Base-by-base conservation (phyloP, 2,888 invertebrate species). In the Acronicta psi region DNA sequence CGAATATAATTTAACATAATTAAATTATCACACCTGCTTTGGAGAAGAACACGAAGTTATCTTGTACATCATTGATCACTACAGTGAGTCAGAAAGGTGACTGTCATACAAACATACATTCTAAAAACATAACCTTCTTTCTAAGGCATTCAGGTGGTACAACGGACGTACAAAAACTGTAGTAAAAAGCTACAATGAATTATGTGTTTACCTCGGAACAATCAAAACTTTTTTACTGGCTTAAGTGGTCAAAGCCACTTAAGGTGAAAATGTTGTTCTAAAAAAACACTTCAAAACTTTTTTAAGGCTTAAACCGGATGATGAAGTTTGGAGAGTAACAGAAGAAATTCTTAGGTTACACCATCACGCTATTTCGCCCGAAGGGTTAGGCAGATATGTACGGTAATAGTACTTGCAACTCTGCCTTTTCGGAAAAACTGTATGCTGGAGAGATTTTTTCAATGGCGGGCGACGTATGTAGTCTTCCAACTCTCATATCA, bases 231-330 rank as follows among this genome's bases (percentile, higher is more conserved):
- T 34, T 34, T 34, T 34, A 13, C n/a, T 34, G 34, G n/a, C 9
- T 29, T 50, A 42, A 62, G 62, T 62, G 31, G 25, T 31, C 25
- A 46, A 63, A 46, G 42, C 41, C 50, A n/a, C 34, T 34, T 29
- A 17, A 10, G 0, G n/a, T 38, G 14, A 1, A n/a, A 43, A 20
- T 47, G 6, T 10, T 18, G 10, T 16, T 18, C 2, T 41, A 34
- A 14, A 14, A 13, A 14, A 38, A 14, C 6, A 18, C 3, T 61
- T 25, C 9, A 16, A 38, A 61, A 11, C 16, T 29, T 53, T 45
- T 60, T 46, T 16, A 23, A 18, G 11, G 9, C 9, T 42, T 29
- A 44, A 34, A 34, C n/a, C 34, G 34, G 34, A 34, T n/a, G 34
- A 34, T 34, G 6, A 34, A 34, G n/a, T 34, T 34, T 34, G 5